Conservation (phyloP, 2,888 invertebrate genomes). For the Clistopyga incitator region DNA sequence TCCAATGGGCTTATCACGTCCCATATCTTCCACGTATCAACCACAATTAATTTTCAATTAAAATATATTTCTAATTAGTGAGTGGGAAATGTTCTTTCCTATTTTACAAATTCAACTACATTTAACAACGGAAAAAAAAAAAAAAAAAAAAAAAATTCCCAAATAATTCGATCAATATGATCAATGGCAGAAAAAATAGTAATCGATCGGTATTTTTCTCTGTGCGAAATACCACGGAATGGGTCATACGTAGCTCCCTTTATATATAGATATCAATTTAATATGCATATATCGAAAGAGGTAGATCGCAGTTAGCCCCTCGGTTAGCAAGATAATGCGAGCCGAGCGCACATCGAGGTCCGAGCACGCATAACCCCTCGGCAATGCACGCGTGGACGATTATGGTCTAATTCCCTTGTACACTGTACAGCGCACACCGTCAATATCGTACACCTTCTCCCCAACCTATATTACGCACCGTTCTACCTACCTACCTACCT, state of each 20-base stretch:
- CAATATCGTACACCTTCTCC: slow-evolving; percentile 55
- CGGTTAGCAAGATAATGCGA: slow-evolving; percentile 34
- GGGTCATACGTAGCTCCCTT: background rate
- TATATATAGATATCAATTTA: too few species aligned
- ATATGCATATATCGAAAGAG: slow-evolving; percentile 25
- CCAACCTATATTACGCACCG: slow-evolving; percentile 64
- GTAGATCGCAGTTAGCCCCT: slow-evolving; percentile 18
- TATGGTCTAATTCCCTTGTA: slow-evolving; percentile 83
- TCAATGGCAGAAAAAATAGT: too few species aligned
- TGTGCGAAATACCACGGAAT: background rate
- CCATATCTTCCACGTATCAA: too few species aligned
- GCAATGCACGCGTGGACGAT: slow-evolving; percentile 80
- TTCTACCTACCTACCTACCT: slow-evolving; percentile 77
- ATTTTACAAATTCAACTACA: too few species aligned
- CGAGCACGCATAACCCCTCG: slow-evolving; percentile 75
- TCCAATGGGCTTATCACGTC: background rate
- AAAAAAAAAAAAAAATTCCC: too few species aligned
- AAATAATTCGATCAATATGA: too few species aligned
- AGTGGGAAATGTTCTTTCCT: too few species aligned
- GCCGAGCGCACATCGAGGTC: slow-evolving; percentile 76
- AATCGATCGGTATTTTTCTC: too few species aligned
- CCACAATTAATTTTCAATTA: too few species aligned
- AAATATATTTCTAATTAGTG: too few species aligned
- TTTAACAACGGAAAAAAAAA: too few species aligned
- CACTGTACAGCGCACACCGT: slow-evolving; percentile 56